Conservation (phyloP, 2,888 invertebrate species). For the Tenthredo scrophulariae region DNA sequence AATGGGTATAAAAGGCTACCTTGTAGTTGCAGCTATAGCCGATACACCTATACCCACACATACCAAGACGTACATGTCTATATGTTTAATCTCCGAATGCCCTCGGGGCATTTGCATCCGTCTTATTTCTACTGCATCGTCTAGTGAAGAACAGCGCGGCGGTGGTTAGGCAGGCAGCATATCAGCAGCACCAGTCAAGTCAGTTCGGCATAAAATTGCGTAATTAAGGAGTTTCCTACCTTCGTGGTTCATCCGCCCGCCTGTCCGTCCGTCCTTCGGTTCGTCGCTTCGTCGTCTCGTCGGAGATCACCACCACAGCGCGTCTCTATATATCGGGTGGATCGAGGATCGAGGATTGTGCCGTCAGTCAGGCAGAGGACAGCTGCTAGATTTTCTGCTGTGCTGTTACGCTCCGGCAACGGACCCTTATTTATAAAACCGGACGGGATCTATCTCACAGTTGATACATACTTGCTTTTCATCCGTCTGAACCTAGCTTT, state of each 20-base stretch:
- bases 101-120: slow-evolving; percentile 41
- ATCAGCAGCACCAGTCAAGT: slow-evolving; percentile 43
- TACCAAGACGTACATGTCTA: background rate
- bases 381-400: slow-evolving; percentile 56
- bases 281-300: slow-evolving; percentile 46
- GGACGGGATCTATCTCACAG: slow-evolving; percentile 64
- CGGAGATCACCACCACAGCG: slow-evolving; percentile 47
- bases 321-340: slow-evolving; percentile 28
- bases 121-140: slow-evolving; percentile 55
- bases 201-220: slow-evolving; percentile 70
- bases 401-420: no score
- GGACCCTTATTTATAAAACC: slow-evolving; percentile 68
- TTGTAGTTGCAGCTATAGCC: background rate
- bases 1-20: background rate
- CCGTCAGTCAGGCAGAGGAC: slow-evolving; percentile 73
- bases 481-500: background rate
- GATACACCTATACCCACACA: background rate
- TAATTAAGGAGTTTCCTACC: slow-evolving; percentile 71
- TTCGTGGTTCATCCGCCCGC: slow-evolving; percentile 10
- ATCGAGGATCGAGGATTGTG: slow-evolving; percentile 75
- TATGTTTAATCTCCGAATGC: slow-evolving; percentile 32
- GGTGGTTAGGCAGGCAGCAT: slow-evolving; percentile 35
- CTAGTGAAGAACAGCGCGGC: slow-evolving; percentile 3
- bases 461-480: background rate
- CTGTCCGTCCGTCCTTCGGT: slow-evolving; percentile 60